Evolutionary conservation across 2,888 invertebrate species (phyloP).

Genomic region (Drosophila parthenogenetica): DNA sequence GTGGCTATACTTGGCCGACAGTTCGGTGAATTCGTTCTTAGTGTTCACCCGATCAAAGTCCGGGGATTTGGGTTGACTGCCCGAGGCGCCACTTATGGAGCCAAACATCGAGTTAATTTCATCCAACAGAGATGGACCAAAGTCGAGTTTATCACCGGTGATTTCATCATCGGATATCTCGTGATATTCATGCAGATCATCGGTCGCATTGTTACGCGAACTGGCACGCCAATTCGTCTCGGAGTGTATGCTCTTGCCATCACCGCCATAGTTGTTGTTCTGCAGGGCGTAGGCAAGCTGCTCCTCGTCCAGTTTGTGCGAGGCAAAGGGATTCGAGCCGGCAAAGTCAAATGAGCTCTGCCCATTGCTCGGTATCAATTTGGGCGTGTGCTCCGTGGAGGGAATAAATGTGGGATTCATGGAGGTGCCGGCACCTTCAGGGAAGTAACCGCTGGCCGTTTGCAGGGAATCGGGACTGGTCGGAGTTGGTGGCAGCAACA

Average conservation of each 20-base stretch:
- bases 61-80: conserved; percentile 83
- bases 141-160: conserved; percentile 87
- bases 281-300: conserved; percentile 79
- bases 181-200: conserved; percentile 90
- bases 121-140: conserved; percentile 95
- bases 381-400: conserved; percentile 85
- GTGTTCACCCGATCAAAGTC: conserved; percentile 87
- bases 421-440: conserved; percentile 82
- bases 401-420: conserved; percentile 85
- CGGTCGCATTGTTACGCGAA: conserved; percentile 63
- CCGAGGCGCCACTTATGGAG: conserved; percentile 85
- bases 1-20: conserved; percentile 85
- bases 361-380: conserved; percentile 78
- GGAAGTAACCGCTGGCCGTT: conserved; percentile 85
- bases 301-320: conserved; percentile 63
- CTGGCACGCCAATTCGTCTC: conserved; percentile 62
- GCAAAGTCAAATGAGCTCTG: conserved; percentile 83
- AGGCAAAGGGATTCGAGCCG: conserved; percentile 84
- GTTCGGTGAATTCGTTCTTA: conserved; percentile 89
- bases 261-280: conserved; percentile 83
- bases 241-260: conserved; percentile 70
- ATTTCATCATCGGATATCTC: conserved; percentile 93
- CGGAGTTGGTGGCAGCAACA: conserved; percentile 86
- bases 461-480: conserved; percentile 85
- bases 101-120: conserved; percentile 96